Evolutionary conservation across 2,888 invertebrate species (phyloP), one percentile per base, ranked within the genome.

Genomic region (Polyommatus iphigenia): DNA sequence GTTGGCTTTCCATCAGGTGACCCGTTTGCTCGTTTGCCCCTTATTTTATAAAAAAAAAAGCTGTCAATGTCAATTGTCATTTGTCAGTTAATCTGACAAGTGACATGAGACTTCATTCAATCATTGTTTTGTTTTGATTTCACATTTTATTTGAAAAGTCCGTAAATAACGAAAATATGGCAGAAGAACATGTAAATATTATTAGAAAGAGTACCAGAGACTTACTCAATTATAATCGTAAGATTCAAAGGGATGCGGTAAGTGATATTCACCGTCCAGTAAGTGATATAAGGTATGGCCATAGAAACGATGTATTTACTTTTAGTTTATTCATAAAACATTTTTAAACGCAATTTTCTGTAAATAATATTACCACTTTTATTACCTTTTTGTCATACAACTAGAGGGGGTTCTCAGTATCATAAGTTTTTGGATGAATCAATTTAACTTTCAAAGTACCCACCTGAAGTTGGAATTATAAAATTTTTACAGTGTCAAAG

Each of bases 161-260:
- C 54, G 0, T 54, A 46, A 10, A 3, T 46, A 18, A 18, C 54
- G 18, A 54, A 59, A 62, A 62, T 20, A 88, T 89, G 89, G 85
- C 82, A 76, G 83, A 82, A 6, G 78, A 82, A 62, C 81, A 84
- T 46, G 81, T 86, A 7, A 78, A 81, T 78, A 79, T 82, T 15
- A 87, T 92, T 72, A 84, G 92, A 77, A 87, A 90, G 81, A 83
- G 85, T 8, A 87, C 85, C 3, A 86, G 93, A 15, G 86, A 86
- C 78, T 78, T 85, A 1, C 75, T 92, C 7, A 84, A 85, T 75
- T 76, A 87, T 24, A 88, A 87, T 76, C 87, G 92, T 10, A 87
- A 85, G 54, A 84, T 83, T 79, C 84, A 86, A n/a, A 88, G 89
- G 41, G 85, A 90, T n/a, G 88, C 88, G 81, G 86, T 87, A 73